Evolutionary conservation across 2,888 invertebrate species (phyloP), one percentile per base, ranked within the genome.

Genomic region (Stegophylla sp.): DNA sequence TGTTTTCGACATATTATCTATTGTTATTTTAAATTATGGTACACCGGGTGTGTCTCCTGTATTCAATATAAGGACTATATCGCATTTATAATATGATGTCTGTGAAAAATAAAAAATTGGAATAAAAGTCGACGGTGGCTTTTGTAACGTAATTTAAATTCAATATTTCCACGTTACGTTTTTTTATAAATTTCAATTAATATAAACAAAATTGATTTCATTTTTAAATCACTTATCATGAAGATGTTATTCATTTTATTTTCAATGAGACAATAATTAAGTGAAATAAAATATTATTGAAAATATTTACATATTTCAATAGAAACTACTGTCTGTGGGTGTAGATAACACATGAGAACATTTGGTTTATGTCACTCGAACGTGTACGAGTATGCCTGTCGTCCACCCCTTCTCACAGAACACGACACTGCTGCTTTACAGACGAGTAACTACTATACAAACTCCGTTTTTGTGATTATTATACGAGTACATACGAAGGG

Each of bases 51-150:
- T 15, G 28, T 23, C 13, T 28, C 5, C 13, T 61, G 12, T 20
- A 26, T 59, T 59, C 26, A 15, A 1, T n/a, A n/a, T n/a, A 20
- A 17, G 41, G 7, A 13, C 20, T n/a, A 20, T 34, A 71, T 5
- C 34, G 34, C 7, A 7, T 34, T 34, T 34, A 34, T 34, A 34
- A 34, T 53, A 71, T 15, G 41, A 28, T 26, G 26, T 59, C n/a
- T 45, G 20, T 20, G 34, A 34, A 74, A 63, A 34, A 34, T 7
- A 59, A 59, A 56, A 59, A 73, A 74, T 23, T 4, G 63, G 13
- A 28, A 45, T 48, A 20, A 48, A 34, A 61, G 45, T 45, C 34
- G 12, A 74, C 34, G 48, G n/a, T n/a, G n/a, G 26, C 28, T 73
- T 45, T 41, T 12, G 23, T 13, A 5, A 34, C 34, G 34, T 34